A percentile compares a stretch with the other conserved stretches of the same genome.
Evolutionary conservation across 1,140 invertebrate species (phyloP).

Genomic region (Steinernema feltiae): DNA sequence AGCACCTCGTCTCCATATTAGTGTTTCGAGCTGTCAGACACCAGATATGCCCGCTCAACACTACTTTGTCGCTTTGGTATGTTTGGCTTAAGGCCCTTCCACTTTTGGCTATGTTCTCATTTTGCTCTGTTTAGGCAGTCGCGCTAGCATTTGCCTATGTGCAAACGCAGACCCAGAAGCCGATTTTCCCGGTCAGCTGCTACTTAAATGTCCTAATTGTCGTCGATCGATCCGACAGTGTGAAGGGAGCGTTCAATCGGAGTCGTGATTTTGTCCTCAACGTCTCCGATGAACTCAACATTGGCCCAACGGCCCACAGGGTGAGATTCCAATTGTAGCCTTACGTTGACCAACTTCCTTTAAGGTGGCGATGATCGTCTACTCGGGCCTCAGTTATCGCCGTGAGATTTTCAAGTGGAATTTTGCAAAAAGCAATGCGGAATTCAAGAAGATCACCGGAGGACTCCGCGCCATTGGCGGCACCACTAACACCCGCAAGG

Average conservation of each 20-base stretch:
- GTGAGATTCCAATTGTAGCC: conserved; percentile 22
- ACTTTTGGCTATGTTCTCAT: background rate
- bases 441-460: conserved; percentile 42
- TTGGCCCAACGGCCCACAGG: conserved; percentile 49
- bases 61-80: conserved; percentile 13
- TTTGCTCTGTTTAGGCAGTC: background rate
- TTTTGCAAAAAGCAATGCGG: conserved; percentile 54
- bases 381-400: conserved; percentile 46
- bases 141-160: background rate
- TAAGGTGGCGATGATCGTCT: conserved; percentile 55
- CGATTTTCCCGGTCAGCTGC: conserved; percentile 49
- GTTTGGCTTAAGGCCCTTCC: background rate
- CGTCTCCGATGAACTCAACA: conserved; percentile 55
- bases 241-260: conserved; percentile 51
- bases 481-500: conserved; percentile 53
- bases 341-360: conserved; percentile 22
- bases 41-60: conserved; percentile 10
- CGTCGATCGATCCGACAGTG: conserved; percentile 53
- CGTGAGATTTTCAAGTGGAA: conserved; percentile 53
- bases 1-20: conserved; percentile 13
- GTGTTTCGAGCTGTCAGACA: conserved; percentile 15
- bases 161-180: background rate
- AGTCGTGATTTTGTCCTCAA: conserved; percentile 50
- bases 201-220: conserved; percentile 54
- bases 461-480: conserved; percentile 50